These are phyloP conservation scores for Bombus haemorrhoidalis DNA, from an alignment of 1,140 invertebrate species.

Conservation along the genomic window DNA sequence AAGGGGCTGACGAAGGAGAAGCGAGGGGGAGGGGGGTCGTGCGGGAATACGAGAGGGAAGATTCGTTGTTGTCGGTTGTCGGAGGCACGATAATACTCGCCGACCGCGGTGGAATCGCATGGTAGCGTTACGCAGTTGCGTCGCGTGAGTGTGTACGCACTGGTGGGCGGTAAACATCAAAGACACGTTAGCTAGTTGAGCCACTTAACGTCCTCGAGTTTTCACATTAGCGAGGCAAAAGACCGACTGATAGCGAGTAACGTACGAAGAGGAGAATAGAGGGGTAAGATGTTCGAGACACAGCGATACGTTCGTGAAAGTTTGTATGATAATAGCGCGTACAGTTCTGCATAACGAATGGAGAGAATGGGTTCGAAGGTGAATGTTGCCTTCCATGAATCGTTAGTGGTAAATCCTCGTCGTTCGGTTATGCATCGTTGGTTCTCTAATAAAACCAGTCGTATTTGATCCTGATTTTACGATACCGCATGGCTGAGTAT, in stretches of 20 bases:
- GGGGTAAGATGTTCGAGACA: neutral
- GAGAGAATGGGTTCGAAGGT: conserved; percentile 3
- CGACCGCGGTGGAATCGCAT: conserved; percentile 58
- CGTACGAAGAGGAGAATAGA: too few species aligned
- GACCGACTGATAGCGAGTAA: conserved; percentile 18
- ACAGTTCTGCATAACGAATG: neutral
- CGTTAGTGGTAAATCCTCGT: neutral
- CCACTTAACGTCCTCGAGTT: conserved; percentile 79
- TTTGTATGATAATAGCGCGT: conserved; percentile 37
- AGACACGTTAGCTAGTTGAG: conserved; percentile 77
- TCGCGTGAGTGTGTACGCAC: conserved; percentile 63
- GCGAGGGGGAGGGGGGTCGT: neutral
- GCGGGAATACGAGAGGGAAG: conserved; percentile 39
- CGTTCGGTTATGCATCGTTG: neutral
- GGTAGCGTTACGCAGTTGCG: conserved; percentile 66
- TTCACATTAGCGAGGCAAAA: conserved; percentile 80
- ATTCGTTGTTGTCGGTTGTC: conserved; percentile 53
- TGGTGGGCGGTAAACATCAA: conserved; percentile 75
- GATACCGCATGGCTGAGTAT: too few species aligned
- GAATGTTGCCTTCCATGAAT: conserved; percentile 20
- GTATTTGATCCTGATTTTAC: neutral
- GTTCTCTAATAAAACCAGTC: neutral
- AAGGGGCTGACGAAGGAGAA: neutral
- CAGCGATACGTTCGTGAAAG: conserved; percentile 26
- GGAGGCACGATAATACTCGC: conserved; percentile 39